Evolutionary conservation across 2,888 invertebrate genomes (phyloP).

Genomic region (Polietes domitor): DNA sequence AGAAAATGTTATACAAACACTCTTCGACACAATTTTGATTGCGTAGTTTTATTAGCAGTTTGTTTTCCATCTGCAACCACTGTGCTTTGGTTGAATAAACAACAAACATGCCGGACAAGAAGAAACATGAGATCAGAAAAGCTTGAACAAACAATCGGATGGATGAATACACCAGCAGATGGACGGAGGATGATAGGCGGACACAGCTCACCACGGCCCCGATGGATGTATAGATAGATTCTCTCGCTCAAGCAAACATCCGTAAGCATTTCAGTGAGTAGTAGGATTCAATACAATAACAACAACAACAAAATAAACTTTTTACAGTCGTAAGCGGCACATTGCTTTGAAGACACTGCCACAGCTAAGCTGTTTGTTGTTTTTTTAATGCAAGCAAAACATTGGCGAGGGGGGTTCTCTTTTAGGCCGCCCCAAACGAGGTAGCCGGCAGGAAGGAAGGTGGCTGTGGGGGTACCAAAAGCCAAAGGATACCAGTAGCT

Average conservation of each 20-base stretch:
- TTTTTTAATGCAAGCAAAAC: slow-evolving; percentile 35
- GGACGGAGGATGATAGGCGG: not conserved
- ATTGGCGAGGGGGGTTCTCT: slow-evolving; percentile 44
- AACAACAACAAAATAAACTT: slow-evolving; percentile 7
- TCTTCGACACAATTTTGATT: too few relatives aligned
- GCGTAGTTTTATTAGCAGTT: not conserved
- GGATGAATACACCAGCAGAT: not conserved
- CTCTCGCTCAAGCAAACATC: slow-evolving; percentile 50
- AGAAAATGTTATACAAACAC: too few relatives aligned
- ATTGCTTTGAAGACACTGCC: slow-evolving; percentile 35
- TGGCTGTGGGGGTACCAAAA: slow-evolving; percentile 48
- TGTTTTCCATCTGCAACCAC: not conserved
- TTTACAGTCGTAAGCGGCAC: slow-evolving; percentile 28
- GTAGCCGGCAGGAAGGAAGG: not conserved
- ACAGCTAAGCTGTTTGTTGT: slow-evolving; percentile 49
- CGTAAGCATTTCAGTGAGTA: slow-evolving; percentile 38
- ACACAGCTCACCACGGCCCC: not conserved
- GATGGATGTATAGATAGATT: slow-evolving; percentile 11
- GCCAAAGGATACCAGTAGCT: slow-evolving; percentile 57
- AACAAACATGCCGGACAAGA: slow-evolving; percentile 3
- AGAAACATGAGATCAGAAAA: slow-evolving; percentile 26
- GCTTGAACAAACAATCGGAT: slow-evolving; percentile 22
- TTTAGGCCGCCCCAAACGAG: not conserved
- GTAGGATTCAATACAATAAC: not conserved
- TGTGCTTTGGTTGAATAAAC: not conserved